A percentile compares a stretch with the other conserved stretches of the same genome.
phyloP scores from a whole-genome alignment of 2,113 vertebrate genomes.

The Oxygymnocypris stewartii region DNA sequence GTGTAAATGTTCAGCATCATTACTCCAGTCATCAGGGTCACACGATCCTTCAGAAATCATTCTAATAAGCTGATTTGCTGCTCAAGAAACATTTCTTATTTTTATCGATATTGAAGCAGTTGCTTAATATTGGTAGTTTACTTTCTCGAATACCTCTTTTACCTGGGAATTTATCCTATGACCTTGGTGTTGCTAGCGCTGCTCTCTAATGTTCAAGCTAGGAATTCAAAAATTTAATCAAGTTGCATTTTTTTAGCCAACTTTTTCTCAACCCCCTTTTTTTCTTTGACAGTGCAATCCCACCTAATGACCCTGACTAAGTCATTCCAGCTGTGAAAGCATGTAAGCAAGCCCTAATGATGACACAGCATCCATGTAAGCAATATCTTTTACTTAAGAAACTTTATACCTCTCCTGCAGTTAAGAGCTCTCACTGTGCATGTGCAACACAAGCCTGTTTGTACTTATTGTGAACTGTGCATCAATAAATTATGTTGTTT shows the following conservation, averaged over 20 bases:
- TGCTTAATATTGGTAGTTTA: no score
- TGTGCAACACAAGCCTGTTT: background rate
- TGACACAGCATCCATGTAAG: constrained; percentile 8
- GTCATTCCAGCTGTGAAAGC: background rate
- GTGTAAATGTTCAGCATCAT: background rate
- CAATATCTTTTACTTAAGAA: background rate
- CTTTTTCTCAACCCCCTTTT: background rate
- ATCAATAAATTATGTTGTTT: constrained; percentile 1
- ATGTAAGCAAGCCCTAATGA: background rate
- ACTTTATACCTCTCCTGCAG: background rate
- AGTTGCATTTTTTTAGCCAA: background rate
- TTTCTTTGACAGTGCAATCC: no score
- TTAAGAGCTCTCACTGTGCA: background rate
- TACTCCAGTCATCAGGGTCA: background rate
- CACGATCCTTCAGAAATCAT: background rate
- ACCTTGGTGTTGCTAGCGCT: background rate
- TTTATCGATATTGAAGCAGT: no score
- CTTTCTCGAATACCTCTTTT: background rate
- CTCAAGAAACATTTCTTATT: background rate
- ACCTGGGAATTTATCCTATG: background rate
- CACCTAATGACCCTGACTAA: background rate
- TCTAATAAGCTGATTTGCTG: background rate
- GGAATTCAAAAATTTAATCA: background rate
- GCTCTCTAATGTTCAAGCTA: background rate
- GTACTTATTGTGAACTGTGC: background rate